A percentile compares a stretch with the other conserved stretches of the same genome.
Conservation (phyloP, 2,888 invertebrate species). For the Stictocephala bisonia region DNA sequence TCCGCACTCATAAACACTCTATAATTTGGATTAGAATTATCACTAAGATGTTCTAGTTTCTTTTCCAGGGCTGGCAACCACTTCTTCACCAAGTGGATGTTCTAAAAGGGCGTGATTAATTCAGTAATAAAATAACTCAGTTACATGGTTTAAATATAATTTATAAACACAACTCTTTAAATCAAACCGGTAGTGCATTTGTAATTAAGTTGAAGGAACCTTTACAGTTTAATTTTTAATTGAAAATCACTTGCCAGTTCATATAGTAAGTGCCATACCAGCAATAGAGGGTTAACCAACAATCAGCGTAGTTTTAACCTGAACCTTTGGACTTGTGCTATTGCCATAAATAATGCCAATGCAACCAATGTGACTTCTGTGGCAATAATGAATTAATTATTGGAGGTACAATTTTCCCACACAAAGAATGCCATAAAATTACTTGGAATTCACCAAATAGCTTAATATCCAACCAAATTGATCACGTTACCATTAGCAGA, state of each 20-base stretch:
- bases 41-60: slow-evolving; percentile 86
- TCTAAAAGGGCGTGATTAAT: too few relatives aligned
- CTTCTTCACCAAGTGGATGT: slow-evolving; percentile 94
- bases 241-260: too few relatives aligned
- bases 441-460: slow-evolving; percentile 51
- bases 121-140: slow-evolving; percentile 22
- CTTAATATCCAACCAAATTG: slow-evolving; percentile 47
- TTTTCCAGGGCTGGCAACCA: slow-evolving; percentile 94
- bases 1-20: slow-evolving; percentile 95
- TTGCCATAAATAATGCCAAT: too few relatives aligned
- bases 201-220: not conserved
- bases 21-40: slow-evolving; percentile 82
- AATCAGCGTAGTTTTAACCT: too few relatives aligned
- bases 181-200: not conserved
- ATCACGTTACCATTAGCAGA: slow-evolving; percentile 47
- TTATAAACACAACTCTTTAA: too few relatives aligned
- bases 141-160: too few relatives aligned
- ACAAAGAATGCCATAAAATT: slow-evolving; percentile 45
- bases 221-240: too few relatives aligned
- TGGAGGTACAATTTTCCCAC: slow-evolving; percentile 44
- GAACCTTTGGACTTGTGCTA: too few relatives aligned
- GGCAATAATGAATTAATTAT: slow-evolving; percentile 28
- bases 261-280: too few relatives aligned
- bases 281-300: too few relatives aligned
- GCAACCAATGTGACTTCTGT: slow-evolving; percentile 41